Evolutionary conservation across 1,140 invertebrate genomes (phyloP), one percentile per base, ranked within the genome.

Genomic region (Pantala flavescens): DNA sequence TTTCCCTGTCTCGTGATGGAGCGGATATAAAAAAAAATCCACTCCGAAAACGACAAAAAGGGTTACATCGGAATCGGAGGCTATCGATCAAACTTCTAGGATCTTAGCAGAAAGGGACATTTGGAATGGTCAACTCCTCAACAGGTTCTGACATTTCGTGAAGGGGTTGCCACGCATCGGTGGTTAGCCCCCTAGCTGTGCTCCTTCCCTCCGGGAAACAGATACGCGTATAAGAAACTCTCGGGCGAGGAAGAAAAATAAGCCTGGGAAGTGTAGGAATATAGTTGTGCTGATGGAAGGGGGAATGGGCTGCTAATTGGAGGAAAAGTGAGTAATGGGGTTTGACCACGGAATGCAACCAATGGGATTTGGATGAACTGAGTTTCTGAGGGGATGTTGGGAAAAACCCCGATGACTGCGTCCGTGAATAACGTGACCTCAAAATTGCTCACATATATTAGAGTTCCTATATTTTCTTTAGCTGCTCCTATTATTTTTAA

Each of bases 101-200:
- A 16, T 63, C 49, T 63, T 63, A 21, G 49, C 49, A 14, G 49
- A 16, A 63, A 63, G 49, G 3, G 49, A 63, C 49, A 7, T 63
- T 63, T 63, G 49, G n/a, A 63, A 14, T 21, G 49, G 49, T 63
- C 49, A 63, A 63, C 16, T 63, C 49, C 12, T 63, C 49, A 63
- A 63, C 49, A 63, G 49, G 49, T 63, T 63, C 49, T 63, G 49
- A 63, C 49, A 63, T 63, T 63, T 63, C 49, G 49, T 63, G 49
- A 63, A 21, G n/a, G 49, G 49, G 49, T 3, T 63, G 49, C 12
- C 49, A 63, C n/a, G 49, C 49, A 16, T 63, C 49, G 12, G 49
- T 63, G 49, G 49, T 63, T 63, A 63, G 49, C 49, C 49, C 49
- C 49, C 49, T 63, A 63, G 12, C n/a, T n/a, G 12, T 63, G 3